phyloP scores from a whole-genome alignment of 2,888 invertebrate species.

The Aphrophora alni region DNA sequence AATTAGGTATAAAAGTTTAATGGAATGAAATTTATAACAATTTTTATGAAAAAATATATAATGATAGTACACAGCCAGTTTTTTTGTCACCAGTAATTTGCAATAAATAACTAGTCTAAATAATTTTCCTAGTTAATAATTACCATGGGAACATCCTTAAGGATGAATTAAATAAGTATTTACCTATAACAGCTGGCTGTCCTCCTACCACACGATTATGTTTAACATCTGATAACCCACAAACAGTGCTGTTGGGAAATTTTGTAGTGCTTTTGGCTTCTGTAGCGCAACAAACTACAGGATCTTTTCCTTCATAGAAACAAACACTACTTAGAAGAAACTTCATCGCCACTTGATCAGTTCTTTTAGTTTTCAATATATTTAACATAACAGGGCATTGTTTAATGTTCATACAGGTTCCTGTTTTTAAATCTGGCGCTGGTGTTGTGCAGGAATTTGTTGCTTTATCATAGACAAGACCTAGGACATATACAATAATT shows the following conservation, averaged over 20 bases:
- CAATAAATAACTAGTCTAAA: no score
- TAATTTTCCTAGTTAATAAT: no score
- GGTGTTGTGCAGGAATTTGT: conserved; percentile 57
- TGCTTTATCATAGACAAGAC: background rate
- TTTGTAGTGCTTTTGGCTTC: background rate
- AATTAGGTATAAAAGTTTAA: no score
- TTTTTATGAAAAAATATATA: no score
- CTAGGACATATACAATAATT: background rate
- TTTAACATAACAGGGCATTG: conserved; percentile 61
- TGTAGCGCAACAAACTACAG: conserved; percentile 53
- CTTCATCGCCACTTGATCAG: conserved; percentile 57
- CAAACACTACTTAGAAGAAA: conserved; percentile 72
- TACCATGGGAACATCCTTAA: no score
- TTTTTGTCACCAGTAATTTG: no score
- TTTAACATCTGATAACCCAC: background rate
- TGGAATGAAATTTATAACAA: no score
- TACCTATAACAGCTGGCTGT: background rate
- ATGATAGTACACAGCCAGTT: no score
- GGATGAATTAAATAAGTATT: background rate
- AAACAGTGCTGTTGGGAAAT: background rate
- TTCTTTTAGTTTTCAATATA: conserved; percentile 59
- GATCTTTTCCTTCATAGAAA: conserved; percentile 68
- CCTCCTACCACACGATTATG: background rate
- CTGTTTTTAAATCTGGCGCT: conserved; percentile 59
- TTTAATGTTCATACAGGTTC: conserved; percentile 63